Percentiles rank a stretch among this genome's conserved stretches.
phyloP scores from a whole-genome alignment of 2,113 vertebrate genomes.

The Eolophus roseicapilla region DNA sequence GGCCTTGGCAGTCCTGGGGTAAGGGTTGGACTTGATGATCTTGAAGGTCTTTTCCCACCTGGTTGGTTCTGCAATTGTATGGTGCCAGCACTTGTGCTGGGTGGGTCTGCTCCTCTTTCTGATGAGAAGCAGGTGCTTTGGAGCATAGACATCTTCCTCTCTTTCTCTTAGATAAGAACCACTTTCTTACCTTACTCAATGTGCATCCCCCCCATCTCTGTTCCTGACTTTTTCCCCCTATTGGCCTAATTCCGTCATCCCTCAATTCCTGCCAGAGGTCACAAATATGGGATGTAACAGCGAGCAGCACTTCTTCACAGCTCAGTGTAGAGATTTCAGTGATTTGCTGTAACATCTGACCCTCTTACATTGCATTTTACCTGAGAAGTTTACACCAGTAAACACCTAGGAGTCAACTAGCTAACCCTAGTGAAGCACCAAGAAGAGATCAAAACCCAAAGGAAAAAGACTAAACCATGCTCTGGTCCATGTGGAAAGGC shows the following conservation, averaged over 20 bases:
- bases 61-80: neutral
- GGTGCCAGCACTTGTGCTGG: neutral
- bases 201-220: neutral
- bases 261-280: neutral
- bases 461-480: neutral
- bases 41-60: neutral
- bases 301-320: neutral
- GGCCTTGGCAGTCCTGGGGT: neutral
- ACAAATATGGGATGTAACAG: neutral
- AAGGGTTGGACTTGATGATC: neutral
- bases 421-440: neutral
- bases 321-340: neutral
- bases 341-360: neutral
- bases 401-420: neutral
- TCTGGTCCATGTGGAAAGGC: neutral
- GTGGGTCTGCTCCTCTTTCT: neutral
- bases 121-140: neutral
- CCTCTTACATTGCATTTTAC: neutral
- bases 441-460: neutral
- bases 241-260: neutral
- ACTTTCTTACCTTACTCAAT: neutral
- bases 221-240: neutral
- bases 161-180: neutral
- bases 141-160: neutral
- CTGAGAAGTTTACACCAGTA: neutral